phyloP scores from a whole-genome alignment of 2,888 invertebrate species.

The Leucania comma region DNA sequence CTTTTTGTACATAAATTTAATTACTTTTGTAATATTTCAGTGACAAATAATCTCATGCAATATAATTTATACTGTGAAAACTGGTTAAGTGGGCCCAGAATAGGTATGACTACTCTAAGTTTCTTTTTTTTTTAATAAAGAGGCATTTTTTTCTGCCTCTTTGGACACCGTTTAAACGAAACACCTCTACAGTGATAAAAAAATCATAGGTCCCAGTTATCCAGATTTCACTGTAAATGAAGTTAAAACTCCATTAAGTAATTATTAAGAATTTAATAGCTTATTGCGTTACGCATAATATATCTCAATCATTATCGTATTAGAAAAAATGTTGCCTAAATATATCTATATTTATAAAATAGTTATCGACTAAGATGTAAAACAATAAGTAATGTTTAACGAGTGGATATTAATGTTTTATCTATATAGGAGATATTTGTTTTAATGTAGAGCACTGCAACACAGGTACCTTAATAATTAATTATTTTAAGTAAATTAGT shows the following conservation, averaged over 20 bases:
- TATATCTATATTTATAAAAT: conserved; percentile 51
- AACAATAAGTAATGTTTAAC: conserved; percentile 43
- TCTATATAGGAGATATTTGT: conserved; percentile 52
- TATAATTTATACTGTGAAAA: conserved; percentile 2
- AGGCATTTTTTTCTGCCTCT: no score
- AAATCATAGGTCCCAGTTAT: no score
- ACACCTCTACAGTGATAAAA: no score
- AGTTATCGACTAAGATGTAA: conserved; percentile 54
- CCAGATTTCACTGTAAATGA: background rate
- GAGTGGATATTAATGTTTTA: conserved; percentile 46
- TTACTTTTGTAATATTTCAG: conserved; percentile 15
- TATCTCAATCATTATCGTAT: conserved; percentile 53
- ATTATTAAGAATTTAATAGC: conserved; percentile 30
- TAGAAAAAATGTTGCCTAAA: conserved; percentile 65
- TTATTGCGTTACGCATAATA: conserved; percentile 33
- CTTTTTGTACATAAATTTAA: conserved; percentile 9
- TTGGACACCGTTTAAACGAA: no score
- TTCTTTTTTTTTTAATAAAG: no score
- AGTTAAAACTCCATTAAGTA: conserved; percentile 39
- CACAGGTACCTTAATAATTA: conserved; percentile 65
- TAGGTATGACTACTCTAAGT: no score
- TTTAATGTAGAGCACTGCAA: conserved; percentile 68
- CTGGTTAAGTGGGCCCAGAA: no score
- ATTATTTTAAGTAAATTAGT: conserved; percentile 52
- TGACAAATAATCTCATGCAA: conserved; percentile 26